Conservation (phyloP, 2,888 invertebrate species). For the Hofmannophila pseudospretella region DNA sequence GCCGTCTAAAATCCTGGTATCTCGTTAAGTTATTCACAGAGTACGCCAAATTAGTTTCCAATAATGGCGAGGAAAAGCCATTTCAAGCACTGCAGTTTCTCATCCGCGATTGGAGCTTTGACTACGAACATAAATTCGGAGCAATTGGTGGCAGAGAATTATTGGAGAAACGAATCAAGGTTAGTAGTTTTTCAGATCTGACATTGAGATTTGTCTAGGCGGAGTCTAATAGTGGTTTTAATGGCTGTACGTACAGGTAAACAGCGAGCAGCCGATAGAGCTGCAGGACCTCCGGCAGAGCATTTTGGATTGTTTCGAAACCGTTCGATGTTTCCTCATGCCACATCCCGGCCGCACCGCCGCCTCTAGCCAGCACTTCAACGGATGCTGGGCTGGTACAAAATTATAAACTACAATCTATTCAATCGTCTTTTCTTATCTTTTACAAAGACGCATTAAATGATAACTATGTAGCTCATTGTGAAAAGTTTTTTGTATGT, state of each 20-base stretch:
- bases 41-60: conserved; percentile 93
- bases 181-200: too few relatives aligned
- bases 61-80: conserved; percentile 79
- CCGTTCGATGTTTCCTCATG: conserved; percentile 94
- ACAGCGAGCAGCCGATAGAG: conserved; percentile 92
- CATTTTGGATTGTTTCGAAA: conserved; percentile 88
- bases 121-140: conserved; percentile 92
- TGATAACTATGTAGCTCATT: too few relatives aligned
- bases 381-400: background rate
- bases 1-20: too few relatives aligned
- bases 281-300: conserved; percentile 90
- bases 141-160: conserved; percentile 88
- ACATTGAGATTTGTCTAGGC: too few relatives aligned
- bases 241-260: too few relatives aligned
- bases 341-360: conserved; percentile 90
- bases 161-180: conserved; percentile 86
- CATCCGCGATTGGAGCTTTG: conserved; percentile 94
- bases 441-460: too few relatives aligned
- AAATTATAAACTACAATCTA: too few relatives aligned
- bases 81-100: conserved; percentile 89
- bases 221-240: too few relatives aligned
- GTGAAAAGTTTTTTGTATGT: too few relatives aligned
- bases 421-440: too few relatives aligned
- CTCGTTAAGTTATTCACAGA: conserved; percentile 97
- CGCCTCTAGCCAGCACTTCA: background rate